A percentile compares a stretch with the other conserved stretches of the same genome.
Evolutionary conservation across 2,888 invertebrate species (phyloP).

Genomic region (Parnassius glacialis): DNA sequence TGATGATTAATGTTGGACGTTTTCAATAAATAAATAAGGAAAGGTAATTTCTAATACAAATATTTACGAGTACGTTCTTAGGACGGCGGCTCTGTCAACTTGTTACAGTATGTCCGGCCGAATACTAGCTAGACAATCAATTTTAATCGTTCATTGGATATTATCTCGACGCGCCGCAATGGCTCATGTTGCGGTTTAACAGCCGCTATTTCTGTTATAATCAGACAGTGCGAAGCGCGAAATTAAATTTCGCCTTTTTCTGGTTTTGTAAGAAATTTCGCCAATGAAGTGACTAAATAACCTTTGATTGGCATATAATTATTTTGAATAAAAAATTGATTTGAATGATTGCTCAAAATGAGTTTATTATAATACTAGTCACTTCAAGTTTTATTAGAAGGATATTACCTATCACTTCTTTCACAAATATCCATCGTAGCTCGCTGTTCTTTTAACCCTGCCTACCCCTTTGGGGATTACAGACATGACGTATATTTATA

Average conservation of each 20-base stretch:
- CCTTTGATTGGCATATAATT: conserved; percentile 22
- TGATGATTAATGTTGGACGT: conserved; percentile 22
- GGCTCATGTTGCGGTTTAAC: conserved; percentile 16
- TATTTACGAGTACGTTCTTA: conserved; percentile 16
- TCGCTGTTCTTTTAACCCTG: too few relatives aligned
- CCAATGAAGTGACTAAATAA: conserved; percentile 19
- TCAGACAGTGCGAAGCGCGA: conserved; percentile 18
- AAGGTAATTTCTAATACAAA: conserved; percentile 27
- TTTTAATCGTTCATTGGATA: conserved; percentile 27
- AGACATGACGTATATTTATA: too few relatives aligned
- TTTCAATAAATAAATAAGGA: conserved; percentile 25
- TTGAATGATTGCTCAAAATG: conserved; percentile 13
- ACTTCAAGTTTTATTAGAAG: neutral
- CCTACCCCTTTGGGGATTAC: too few relatives aligned
- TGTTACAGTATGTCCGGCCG: conserved; percentile 15
- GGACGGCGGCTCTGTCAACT: conserved; percentile 21
- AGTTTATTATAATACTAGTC: conserved; percentile 11
- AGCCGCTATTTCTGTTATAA: conserved; percentile 8
- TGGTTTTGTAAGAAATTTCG: conserved; percentile 23
- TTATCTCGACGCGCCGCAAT: conserved; percentile 22
- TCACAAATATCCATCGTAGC: too few relatives aligned
- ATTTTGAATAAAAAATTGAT: conserved; percentile 14
- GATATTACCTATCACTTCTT: too few relatives aligned
- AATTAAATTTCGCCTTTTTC: conserved; percentile 23
- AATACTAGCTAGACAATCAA: conserved; percentile 22